Percentiles rank a stretch among this genome's conserved stretches.
Evolutionary conservation across 2,113 vertebrate genomes (phyloP).

Genomic region (Marmota monax): DNA sequence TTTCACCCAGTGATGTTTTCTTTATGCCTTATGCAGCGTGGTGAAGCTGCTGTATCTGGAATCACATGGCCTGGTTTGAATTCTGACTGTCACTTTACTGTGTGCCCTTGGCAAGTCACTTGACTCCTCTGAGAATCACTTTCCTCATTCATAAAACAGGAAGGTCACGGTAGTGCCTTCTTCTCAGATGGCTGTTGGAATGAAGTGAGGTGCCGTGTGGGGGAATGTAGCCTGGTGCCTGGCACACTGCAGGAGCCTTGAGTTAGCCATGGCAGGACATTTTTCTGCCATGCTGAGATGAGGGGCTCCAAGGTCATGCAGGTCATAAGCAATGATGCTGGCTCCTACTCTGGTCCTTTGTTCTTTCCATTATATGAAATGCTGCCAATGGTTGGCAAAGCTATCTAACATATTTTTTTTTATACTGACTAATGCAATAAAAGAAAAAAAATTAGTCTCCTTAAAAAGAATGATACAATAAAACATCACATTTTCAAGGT

Average conservation of each 20-base stretch:
- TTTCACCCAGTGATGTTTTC: not conserved
- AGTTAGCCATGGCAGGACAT: not conserved
- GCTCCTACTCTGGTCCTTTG: not conserved
- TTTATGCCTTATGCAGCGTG: fast-evolving
- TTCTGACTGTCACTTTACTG: not conserved
- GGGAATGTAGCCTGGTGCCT: not conserved
- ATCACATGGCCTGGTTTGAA: not conserved
- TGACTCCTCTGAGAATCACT: not conserved
- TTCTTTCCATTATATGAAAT: not conserved
- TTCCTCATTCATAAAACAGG: not conserved
- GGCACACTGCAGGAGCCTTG: not conserved
- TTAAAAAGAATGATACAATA: not conserved
- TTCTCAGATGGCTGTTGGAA: not conserved
- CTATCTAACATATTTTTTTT: not conserved
- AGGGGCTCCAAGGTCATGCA: not conserved
- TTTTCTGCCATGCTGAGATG: not conserved
- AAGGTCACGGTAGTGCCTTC: not conserved
- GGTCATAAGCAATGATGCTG: not conserved
- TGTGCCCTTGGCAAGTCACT: not conserved
- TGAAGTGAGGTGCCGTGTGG: not conserved
- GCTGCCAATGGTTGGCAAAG: not conserved
- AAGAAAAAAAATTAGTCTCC: not conserved
- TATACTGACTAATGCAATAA: not conserved
- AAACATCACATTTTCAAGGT: not conserved
- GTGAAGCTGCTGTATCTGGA: not conserved